These are phyloP conservation scores for Seira sanloemensis DNA, from an alignment of 2,888 invertebrate species.

Conservation along the genomic window DNA sequence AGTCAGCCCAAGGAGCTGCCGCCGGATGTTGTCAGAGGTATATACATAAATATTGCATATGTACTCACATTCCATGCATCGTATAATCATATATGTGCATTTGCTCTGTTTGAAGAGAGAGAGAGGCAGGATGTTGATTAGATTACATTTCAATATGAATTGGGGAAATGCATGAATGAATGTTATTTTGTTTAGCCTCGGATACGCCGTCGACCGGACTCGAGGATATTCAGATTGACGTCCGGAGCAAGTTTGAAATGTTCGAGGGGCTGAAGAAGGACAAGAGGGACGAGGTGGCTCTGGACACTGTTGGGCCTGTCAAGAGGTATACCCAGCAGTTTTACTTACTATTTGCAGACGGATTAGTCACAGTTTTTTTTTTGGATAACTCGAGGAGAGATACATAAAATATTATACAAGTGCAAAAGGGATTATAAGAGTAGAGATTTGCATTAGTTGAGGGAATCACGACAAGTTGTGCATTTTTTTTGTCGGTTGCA, in stretches of 20 bases:
- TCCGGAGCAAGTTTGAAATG: conserved; percentile 89
- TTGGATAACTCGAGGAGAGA: too few species aligned
- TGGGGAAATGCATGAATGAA: neutral
- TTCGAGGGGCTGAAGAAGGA: conserved; percentile 81
- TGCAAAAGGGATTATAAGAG: too few species aligned
- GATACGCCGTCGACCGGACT: conserved; percentile 91
- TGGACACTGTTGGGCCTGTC: neutral
- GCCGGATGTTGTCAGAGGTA: conserved; percentile 94
- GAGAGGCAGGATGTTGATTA: neutral
- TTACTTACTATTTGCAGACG: neutral
- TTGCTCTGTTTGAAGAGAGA: neutral
- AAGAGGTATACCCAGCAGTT: conserved; percentile 44
- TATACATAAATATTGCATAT: conserved; percentile 11
- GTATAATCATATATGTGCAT: neutral
- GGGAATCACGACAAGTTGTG: too few species aligned
- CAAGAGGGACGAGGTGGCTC: neutral
- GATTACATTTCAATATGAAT: neutral
- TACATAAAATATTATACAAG: too few species aligned
- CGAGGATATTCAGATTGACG: conserved; percentile 88
- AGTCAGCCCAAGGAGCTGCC: conserved; percentile 93
- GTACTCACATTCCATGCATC: neutral
- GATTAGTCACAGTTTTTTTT: neutral
- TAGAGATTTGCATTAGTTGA: too few species aligned
- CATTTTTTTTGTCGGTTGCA: conserved; percentile 28
- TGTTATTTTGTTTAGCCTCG: conserved; percentile 80